phyloP scores from a whole-genome alignment of 2,797 vertebrate species.

The Bothrops alternatus region DNA sequence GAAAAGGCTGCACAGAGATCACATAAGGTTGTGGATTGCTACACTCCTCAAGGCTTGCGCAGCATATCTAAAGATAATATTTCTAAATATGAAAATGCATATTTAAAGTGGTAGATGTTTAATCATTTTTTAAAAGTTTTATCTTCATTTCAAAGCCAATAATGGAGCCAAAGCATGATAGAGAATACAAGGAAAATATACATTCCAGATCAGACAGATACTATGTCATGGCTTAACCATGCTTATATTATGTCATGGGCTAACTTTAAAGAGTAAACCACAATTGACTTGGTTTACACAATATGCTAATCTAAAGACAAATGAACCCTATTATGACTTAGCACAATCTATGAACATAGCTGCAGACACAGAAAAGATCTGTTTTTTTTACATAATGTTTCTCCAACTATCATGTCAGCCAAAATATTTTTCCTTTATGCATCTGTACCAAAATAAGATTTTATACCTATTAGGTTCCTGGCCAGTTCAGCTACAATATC shows the following conservation, averaged over 20 bases:
- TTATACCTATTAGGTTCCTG: slow-evolving; percentile 91
- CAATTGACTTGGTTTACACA: background rate
- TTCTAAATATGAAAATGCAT: background rate
- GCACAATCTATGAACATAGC: background rate
- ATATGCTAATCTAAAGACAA: background rate
- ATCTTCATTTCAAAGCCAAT: background rate
- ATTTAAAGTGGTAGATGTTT: background rate
- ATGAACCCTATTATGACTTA: background rate
- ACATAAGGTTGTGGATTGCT: background rate
- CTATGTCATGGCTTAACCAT: background rate
- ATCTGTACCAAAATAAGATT: background rate
- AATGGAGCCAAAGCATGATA: background rate
- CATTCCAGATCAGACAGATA: background rate
- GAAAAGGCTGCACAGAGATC: background rate
- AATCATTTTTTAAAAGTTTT: background rate
- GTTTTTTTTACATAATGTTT: background rate
- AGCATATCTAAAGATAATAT: background rate
- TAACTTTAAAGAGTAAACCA: background rate
- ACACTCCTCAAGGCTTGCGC: background rate
- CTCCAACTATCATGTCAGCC: background rate
- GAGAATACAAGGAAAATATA: background rate
- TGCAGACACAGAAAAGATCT: background rate
- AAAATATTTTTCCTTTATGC: background rate
- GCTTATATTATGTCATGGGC: background rate
- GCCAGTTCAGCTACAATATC: slow-evolving; percentile 94